Conservation (phyloP, 2,797 vertebrate genomes). For the Picus viridis region DNA sequence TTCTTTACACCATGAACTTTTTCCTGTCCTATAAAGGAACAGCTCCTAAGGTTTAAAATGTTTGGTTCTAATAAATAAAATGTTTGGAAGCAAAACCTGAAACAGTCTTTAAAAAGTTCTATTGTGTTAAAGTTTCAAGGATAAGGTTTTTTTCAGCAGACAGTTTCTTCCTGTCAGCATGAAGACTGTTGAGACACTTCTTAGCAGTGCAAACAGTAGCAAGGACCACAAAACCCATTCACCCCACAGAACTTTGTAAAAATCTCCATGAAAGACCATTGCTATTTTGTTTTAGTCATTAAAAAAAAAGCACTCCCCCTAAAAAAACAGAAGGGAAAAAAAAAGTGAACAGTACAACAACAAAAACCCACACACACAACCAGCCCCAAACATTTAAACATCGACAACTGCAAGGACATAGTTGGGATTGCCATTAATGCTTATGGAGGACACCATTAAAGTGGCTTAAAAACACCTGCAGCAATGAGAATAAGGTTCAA, state of each 20-base stretch:
- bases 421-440: neutral
- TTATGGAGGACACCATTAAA: no score
- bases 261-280: neutral
- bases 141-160: neutral
- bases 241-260: neutral
- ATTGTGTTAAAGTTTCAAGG: fast-evolving
- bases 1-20: neutral
- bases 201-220: neutral
- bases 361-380: no score
- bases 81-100: neutral
- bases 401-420: neutral
- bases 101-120: neutral
- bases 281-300: neutral
- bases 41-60: neutral
- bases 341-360: no score
- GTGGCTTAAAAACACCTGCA: neutral
- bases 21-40: neutral
- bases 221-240: fast-evolving
- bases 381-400: neutral
- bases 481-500: no score
- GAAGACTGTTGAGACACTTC: neutral
- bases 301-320: neutral
- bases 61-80: neutral
- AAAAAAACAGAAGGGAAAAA: no score
- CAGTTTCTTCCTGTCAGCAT: neutral